Base-by-base conservation (phyloP, 2,113 vertebrate genomes). In the Lamprotornis superbus region DNA sequence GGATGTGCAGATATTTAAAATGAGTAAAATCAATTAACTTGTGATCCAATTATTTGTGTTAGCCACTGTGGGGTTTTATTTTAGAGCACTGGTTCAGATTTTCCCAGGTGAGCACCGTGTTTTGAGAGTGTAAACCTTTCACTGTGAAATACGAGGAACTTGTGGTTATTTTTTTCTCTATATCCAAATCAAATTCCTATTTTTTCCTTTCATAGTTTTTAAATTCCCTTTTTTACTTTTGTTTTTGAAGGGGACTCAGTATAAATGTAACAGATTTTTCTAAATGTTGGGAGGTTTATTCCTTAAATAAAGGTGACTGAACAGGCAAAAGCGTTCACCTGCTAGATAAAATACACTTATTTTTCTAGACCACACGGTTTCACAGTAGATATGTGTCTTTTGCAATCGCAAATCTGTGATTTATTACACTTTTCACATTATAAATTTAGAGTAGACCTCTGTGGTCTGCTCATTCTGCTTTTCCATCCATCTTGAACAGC, bases 11-110 rank as follows among this genome's bases (percentile, higher is more conserved):
- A 93, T 96, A 97, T 95, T 97, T 95, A 95, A 97, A 95, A 95
- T 35, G 69, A 83, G 59, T 49, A 75, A 95, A 97, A 97, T 97
- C 97, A 97, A 97, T 98, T 97, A 97, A 95, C 75, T 94, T 87
- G 35, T 56, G 73, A 97, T 97, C 96, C 95, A 97, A 90, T 96
- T 96, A 97, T 96, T 94, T 88, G 31, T 91, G 85, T 84, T 88
- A 89, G 76, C 63, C 93, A 68, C 94, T 57, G 15, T 74, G 93
- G 96, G 81, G 39, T 73, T 96, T 92, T 81, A 89, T 93, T 94
- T 96, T 61, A 93, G 89, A 79, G 70, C 80, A 47, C 50, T 61
- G 61, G 56, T 67, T 91, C 90, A 91, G 65, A 31, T 33, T 89
- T 46, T 63, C 52, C 68, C 64, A 35, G 44, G 89, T 75, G 60